Percentiles rank a stretch among this genome's conserved stretches.
These are phyloP conservation scores for Anguilla obscura DNA, from an alignment of 2,797 vertebrate species.

Conservation along the genomic window DNA sequence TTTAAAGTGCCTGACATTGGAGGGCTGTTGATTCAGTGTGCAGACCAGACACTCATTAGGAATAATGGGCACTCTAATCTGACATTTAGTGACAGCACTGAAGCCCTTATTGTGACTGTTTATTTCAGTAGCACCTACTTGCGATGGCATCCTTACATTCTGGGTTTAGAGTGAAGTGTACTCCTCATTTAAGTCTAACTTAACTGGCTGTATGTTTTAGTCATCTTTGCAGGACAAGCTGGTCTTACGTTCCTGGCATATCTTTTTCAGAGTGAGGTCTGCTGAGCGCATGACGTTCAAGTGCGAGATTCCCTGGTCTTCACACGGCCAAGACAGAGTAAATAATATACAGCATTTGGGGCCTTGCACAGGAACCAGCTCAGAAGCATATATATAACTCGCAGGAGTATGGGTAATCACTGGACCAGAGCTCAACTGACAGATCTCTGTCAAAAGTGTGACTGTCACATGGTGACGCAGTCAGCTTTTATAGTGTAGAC, in stretches of 20 bases:
- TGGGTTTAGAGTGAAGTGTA: neutral
- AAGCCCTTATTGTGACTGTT: neutral
- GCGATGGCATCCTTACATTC: neutral
- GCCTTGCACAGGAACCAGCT: neutral
- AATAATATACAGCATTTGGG: constrained; percentile 32
- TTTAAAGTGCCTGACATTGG: neutral
- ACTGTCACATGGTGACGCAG: neutral
- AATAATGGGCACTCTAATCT: neutral
- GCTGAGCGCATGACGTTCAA: constrained; percentile 60
- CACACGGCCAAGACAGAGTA: constrained; percentile 55
- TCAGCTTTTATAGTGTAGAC: neutral
- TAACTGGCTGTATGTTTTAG: constrained; percentile 39
- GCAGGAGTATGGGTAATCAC: neutral
- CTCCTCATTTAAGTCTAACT: neutral
- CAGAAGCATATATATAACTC: neutral
- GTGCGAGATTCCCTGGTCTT: constrained; percentile 66
- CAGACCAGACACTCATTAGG: neutral
- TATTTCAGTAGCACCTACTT: neutral
- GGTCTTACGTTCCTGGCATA: constrained; percentile 41
- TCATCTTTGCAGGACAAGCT: constrained; percentile 54
- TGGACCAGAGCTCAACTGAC: neutral
- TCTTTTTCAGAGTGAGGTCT: constrained; percentile 43
- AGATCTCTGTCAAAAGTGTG: neutral
- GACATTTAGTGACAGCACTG: neutral
- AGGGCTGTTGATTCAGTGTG: neutral